Evolutionary conservation across 2,888 invertebrate species (phyloP).

Genomic region (Agrotis segetum): DNA sequence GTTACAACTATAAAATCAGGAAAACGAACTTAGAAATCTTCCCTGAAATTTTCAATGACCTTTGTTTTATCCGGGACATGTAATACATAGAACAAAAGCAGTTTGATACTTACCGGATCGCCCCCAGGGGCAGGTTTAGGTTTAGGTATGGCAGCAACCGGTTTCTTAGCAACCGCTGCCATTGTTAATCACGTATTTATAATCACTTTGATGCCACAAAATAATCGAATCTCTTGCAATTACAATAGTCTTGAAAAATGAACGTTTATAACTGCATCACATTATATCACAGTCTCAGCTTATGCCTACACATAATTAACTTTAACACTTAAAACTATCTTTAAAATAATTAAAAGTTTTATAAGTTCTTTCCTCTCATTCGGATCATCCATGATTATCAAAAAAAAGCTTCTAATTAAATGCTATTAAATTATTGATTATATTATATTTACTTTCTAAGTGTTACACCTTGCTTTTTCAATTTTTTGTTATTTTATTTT

Average conservation of each 20-base stretch:
- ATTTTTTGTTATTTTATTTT: constrained; percentile 63
- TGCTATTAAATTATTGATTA: constrained; percentile 69
- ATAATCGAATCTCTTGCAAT: constrained; percentile 63
- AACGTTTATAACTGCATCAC: constrained; percentile 68
- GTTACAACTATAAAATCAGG: background rate
- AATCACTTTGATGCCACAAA: constrained; percentile 85
- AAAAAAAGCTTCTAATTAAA: constrained; percentile 72
- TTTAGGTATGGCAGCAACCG: constrained; percentile 70
- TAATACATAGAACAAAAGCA: constrained; percentile 46
- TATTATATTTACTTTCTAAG: constrained; percentile 60
- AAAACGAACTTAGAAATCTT: background rate
- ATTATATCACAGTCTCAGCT: constrained; percentile 75
- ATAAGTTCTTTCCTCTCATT: constrained; percentile 47
- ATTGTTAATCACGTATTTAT: constrained; percentile 77
- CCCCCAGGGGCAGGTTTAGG: constrained; percentile 69
- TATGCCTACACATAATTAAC: constrained; percentile 59
- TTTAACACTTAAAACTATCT: constrained; percentile 49
- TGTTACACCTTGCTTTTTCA: constrained; percentile 72
- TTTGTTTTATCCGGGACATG: constrained; percentile 45
- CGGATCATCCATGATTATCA: constrained; percentile 62
- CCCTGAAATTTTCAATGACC: constrained; percentile 67
- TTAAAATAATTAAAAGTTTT: constrained; percentile 42
- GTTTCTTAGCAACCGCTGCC: constrained; percentile 86
- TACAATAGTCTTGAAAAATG: constrained; percentile 57
- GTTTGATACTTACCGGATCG: constrained; percentile 82